Conservation (phyloP, 2,113 vertebrate species). For the Heliornis fulica region DNA sequence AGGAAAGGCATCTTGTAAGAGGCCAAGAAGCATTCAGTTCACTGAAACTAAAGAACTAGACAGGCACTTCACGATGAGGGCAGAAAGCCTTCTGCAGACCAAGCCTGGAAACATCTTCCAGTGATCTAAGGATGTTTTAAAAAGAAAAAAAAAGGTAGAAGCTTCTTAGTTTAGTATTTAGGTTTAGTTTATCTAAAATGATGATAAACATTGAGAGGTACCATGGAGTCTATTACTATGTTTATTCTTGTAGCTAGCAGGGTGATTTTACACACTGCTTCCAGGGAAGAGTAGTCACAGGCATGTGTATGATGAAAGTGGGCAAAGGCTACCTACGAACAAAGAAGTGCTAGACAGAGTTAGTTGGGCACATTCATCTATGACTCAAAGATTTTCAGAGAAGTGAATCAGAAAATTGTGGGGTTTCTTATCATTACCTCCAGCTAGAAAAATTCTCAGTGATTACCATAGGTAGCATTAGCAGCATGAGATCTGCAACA, state of each 20-base stretch:
- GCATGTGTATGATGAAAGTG: not conserved
- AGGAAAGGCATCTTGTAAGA: not conserved
- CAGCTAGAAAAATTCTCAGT: not conserved
- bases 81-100: not conserved
- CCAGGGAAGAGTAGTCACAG: not conserved
- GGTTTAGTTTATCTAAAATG: not conserved
- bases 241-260: not conserved
- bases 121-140: not conserved
- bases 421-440: not conserved
- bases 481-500: not conserved
- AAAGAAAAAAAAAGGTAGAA: not conserved
- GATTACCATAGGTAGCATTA: not conserved
- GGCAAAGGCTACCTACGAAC: not conserved
- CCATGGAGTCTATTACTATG: not conserved
- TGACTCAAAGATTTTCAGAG: not conserved
- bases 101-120: not conserved
- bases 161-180: not conserved
- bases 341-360: not conserved
- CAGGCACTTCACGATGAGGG: not conserved
- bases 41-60: not conserved
- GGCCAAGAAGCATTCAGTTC: not conserved
- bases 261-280: not conserved
- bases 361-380: not conserved
- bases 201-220: not conserved
- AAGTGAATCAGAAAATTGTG: not conserved